A percentile compares a stretch with the other conserved stretches of the same genome.
Evolutionary conservation across 2,888 invertebrate species (phyloP).

Genomic region (Aporophyla lueneburgensis): DNA sequence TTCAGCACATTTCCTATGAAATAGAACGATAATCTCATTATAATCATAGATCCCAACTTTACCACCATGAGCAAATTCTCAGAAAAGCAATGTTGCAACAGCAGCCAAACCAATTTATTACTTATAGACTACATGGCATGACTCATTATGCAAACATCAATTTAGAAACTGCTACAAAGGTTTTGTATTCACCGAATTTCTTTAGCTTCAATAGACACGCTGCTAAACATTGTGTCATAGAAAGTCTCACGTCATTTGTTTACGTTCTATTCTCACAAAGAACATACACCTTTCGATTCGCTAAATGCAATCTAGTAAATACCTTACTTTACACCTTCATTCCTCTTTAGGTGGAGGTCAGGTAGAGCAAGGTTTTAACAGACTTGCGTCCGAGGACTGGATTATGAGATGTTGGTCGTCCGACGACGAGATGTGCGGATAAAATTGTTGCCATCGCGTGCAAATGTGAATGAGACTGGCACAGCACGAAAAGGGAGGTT

Average conservation of each 20-base stretch:
- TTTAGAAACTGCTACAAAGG: constrained; percentile 36
- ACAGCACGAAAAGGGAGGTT: no score
- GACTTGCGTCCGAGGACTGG: no score
- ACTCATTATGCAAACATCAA: neutral
- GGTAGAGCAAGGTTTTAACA: no score
- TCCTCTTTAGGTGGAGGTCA: no score
- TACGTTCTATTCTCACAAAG: neutral
- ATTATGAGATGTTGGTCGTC: no score
- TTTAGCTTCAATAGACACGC: constrained; percentile 1
- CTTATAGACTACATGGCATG: neutral
- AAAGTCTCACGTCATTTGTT: constrained; percentile 38
- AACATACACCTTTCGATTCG: neutral
- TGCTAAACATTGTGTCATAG: constrained; percentile 12
- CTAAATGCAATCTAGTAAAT: neutral
- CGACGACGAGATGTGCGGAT: no score
- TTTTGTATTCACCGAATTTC: constrained; percentile 38
- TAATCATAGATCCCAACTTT: neutral
- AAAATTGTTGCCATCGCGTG: no score
- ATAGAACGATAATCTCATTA: neutral
- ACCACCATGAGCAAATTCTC: no score
- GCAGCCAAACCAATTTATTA: neutral
- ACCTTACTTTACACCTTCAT: neutral
- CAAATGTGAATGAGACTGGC: no score
- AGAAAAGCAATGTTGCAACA: neutral
- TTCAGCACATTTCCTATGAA: fast-evolving